Evolutionary conservation across 2,797 vertebrate species (phyloP).

Genomic region (Xiphophorus birchmanni): DNA sequence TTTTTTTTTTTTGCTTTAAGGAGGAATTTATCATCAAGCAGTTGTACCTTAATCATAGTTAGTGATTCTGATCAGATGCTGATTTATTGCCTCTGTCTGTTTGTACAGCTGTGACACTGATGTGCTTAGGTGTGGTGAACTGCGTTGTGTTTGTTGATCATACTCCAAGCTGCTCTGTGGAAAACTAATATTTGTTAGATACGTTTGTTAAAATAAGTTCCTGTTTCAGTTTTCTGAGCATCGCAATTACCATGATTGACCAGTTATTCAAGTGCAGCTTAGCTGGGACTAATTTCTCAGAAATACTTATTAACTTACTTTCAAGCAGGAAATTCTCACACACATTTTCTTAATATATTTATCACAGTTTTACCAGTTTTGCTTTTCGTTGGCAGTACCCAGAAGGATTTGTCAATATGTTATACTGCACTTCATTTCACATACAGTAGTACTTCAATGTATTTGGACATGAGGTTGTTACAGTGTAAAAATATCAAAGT

Average conservation of each 20-base stretch:
- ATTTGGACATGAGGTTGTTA: neutral
- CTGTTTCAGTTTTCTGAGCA: neutral
- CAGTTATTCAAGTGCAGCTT: neutral
- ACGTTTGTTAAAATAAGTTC: neutral
- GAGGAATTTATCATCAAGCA: neutral
- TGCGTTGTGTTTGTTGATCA: conserved; percentile 43
- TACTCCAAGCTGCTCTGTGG: neutral
- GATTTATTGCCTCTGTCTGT: conserved; percentile 34
- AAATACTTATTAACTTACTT: neutral
- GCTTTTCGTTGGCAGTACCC: neutral
- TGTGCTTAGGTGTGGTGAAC: conserved; percentile 29
- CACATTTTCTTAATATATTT: neutral
- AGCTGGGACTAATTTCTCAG: neutral
- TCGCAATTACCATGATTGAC: neutral
- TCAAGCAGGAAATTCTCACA: neutral
- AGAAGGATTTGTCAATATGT: neutral
- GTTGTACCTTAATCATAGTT: neutral
- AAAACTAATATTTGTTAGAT: conserved; percentile 8
- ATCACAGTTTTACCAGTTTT: neutral
- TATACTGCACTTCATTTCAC: neutral
- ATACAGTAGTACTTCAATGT: neutral
- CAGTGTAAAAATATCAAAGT: neutral
- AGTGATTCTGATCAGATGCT: neutral
- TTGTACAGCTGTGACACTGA: conserved; percentile 51
- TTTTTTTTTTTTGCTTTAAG: neutral